Conservation (phyloP, 2,113 vertebrate species). For the Forbesichthys papilliferus region DNA sequence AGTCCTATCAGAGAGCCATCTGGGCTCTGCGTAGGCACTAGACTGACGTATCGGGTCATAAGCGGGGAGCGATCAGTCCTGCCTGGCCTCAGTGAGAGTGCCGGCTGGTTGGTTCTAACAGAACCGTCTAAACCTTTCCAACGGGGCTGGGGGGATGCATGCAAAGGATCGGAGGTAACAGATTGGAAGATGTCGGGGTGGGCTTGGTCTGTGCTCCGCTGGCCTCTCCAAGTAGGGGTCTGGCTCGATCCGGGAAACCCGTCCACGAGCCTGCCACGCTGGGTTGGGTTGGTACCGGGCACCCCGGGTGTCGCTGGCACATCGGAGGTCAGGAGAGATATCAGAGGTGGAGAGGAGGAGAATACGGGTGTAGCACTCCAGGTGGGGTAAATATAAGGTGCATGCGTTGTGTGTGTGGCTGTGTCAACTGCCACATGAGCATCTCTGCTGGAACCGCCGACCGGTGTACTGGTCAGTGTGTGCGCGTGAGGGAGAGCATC, state of each 20-base stretch:
- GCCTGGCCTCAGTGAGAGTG: slow-evolving; percentile 7
- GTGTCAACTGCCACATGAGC: background rate
- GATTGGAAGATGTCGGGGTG: slow-evolving; percentile 14
- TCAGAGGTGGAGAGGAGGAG: background rate
- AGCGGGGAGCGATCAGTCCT: slow-evolving; percentile 3
- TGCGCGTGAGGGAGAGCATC: background rate
- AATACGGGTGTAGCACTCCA: background rate
- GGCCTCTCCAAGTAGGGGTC: slow-evolving; percentile 30
- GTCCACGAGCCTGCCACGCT: slow-evolving; percentile 1
- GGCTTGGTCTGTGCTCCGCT: slow-evolving; percentile 27
- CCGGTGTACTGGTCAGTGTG: slow-evolving; percentile 2
- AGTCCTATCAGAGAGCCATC: slow-evolving; percentile 13
- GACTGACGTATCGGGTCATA: background rate
- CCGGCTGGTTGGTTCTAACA: slow-evolving; percentile 6
- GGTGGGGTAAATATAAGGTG: slow-evolving; percentile 4
- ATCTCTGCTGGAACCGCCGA: background rate
- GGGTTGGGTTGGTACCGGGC: background rate
- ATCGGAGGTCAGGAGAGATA: slow-evolving; percentile 1
- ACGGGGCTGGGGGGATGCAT: background rate
- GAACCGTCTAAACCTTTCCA: slow-evolving; percentile 14
- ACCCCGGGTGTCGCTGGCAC: slow-evolving; percentile 1
- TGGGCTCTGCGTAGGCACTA: too few species aligned
- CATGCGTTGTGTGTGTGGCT: background rate
- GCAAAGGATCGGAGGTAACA: slow-evolving; percentile 30
- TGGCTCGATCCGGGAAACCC: slow-evolving; percentile 6